These are phyloP conservation scores for Oscheius sp. DNA, from an alignment of 2,888 invertebrate species.

Conservation along the genomic window DNA sequence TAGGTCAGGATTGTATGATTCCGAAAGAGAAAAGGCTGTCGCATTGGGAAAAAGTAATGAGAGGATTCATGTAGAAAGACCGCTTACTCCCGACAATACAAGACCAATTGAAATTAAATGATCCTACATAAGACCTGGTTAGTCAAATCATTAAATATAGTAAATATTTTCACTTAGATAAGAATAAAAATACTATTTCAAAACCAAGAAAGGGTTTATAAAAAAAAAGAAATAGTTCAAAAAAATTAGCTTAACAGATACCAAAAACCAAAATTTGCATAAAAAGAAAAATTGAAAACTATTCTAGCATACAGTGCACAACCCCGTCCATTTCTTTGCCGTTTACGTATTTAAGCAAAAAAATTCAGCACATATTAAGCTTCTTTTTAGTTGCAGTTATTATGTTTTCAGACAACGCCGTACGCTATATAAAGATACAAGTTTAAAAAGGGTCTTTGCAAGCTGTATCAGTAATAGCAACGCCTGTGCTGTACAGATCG, in stretches of 20 bases:
- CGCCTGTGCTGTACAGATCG: too few species aligned
- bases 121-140: constrained; percentile 10
- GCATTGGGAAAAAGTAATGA: background rate
- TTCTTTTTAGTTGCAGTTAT: too few species aligned
- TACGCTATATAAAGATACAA: too few species aligned
- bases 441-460: too few species aligned
- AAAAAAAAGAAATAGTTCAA: background rate
- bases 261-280: background rate
- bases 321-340: too few species aligned
- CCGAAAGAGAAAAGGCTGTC: background rate
- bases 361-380: too few species aligned
- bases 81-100: background rate
- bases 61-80: background rate
- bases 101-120: background rate
- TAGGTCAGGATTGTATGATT: background rate
- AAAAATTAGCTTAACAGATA: background rate
- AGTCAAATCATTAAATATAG: background rate
- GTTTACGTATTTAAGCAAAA: too few species aligned
- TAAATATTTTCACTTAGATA: background rate
- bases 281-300: background rate
- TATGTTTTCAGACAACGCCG: too few species aligned
- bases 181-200: background rate
- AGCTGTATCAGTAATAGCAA: too few species aligned
- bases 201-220: background rate
- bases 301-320: background rate